Percentiles rank a stretch among this genome's conserved stretches.
phyloP scores from a whole-genome alignment of 2,113 vertebrate species.

The cat (Felis catus) region F.catus_Fca126_mat1.0 CM031418.1:103881001-103881500 shows the following conservation, averaged over 20 bases:
- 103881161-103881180: background rate
- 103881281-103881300: background rate
- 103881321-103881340: background rate
- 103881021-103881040: constrained; percentile 41
- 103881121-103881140: background rate
- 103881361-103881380: background rate
- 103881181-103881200: background rate
- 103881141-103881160: background rate
- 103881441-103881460: background rate
- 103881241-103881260: background rate
- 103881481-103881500: background rate
- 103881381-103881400: background rate
- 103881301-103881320: background rate
- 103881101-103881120: background rate
- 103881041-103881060: constrained; percentile 13
- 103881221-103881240: background rate
- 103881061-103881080: background rate
- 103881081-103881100: background rate
- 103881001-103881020: background rate
- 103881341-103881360: background rate
- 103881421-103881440: background rate
- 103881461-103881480: background rate
- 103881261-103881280: background rate
- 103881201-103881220: background rate
- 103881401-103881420: background rate